These are phyloP conservation scores for Takifugu rubripes DNA, from an alignment of 2,797 vertebrate species.

Conservation along the genomic window DNA sequence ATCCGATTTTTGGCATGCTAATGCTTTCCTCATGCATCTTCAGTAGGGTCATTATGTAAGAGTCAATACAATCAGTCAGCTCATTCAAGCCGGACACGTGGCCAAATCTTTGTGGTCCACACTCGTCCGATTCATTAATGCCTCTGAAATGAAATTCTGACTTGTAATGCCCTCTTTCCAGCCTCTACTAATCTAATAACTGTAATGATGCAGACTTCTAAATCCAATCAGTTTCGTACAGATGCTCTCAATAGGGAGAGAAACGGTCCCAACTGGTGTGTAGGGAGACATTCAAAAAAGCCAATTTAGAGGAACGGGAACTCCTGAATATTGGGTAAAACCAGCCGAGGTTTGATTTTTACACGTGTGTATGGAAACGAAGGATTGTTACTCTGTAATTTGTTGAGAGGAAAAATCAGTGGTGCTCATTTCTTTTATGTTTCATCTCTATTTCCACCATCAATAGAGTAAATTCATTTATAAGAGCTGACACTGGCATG, in stretches of 20 bases:
- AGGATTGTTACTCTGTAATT: neutral
- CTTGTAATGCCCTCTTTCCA: slow-evolving; percentile 47
- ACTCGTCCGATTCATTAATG: slow-evolving; percentile 65
- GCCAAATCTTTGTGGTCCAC: slow-evolving; percentile 50
- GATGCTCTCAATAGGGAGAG: slow-evolving; percentile 51
- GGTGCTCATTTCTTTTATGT: neutral
- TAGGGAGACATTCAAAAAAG: slow-evolving; percentile 37
- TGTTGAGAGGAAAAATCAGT: neutral
- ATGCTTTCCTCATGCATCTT: slow-evolving; percentile 62
- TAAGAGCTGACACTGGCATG: no score
- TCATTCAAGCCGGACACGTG: slow-evolving; percentile 62
- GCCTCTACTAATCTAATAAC: slow-evolving; percentile 64
- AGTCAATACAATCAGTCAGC: slow-evolving; percentile 68
- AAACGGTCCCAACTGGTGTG: slow-evolving; percentile 49
- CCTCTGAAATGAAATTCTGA: slow-evolving; percentile 65
- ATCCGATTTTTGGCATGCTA: slow-evolving; percentile 62
- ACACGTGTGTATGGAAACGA: no score
- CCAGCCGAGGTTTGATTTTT: slow-evolving; percentile 1
- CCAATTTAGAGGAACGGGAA: slow-evolving; percentile 32
- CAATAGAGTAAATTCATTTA: no score
- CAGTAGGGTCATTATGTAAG: slow-evolving; percentile 64
- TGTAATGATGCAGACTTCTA: slow-evolving; percentile 67
- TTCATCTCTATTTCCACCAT: neutral
- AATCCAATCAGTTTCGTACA: slow-evolving; percentile 70
- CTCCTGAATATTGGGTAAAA: slow-evolving; percentile 14